Evolutionary conservation across 2,113 vertebrate species (phyloP), one percentile per base, ranked within the genome.

Genomic region (Cyanoramphus novaezelandiae): DNA sequence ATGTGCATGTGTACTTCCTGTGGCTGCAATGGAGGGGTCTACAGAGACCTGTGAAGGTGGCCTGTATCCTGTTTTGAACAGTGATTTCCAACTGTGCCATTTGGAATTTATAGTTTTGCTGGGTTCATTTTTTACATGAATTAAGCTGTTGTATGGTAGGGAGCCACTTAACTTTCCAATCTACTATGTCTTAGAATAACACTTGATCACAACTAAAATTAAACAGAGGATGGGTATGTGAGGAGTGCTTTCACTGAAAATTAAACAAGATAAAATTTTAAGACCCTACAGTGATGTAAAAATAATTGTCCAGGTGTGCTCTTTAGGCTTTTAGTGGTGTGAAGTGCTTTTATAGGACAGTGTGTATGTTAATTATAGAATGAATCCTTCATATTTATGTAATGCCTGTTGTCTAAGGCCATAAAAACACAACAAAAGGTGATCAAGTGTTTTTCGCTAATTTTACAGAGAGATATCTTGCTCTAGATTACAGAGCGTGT

Each of bases 1-100:
- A 84, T 82, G 68, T 11, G 27, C 0, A 0, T 13, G 10, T 0
- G 0, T 46, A 19, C 88, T 82, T 59, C 8, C 55, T 67, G 7
- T 83, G 35, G 31, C 47, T 85, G n/a, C 16, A 13, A 1, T 46
- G 46, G 17, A 62, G 53, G 17, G 9, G 3, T 85, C 53, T 86
- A 13, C 31, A 63, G 44, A 67, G 31, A 82, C 16, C 29, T 6
- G 1, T 53, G n/a, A 65, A 23, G 6, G 13, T 80, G 28, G n/a
- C 50, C 35, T 39, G 16, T 59, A 1, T 74, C 49, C 15, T 63
- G 11, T 64, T 74, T 46, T 46, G 41, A 88, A 55, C 27, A 29
- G 67, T 69, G 27, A 35, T 78, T 92, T 94, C 68, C 79, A 52
- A 2, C 6, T 14, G 18, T 16, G 8, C 85, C 31, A 19, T 62